Evolutionary conservation across 1,140 invertebrate genomes (phyloP), one percentile per base, ranked within the genome.

Genomic region (Drosophila gunungcola): DNA sequence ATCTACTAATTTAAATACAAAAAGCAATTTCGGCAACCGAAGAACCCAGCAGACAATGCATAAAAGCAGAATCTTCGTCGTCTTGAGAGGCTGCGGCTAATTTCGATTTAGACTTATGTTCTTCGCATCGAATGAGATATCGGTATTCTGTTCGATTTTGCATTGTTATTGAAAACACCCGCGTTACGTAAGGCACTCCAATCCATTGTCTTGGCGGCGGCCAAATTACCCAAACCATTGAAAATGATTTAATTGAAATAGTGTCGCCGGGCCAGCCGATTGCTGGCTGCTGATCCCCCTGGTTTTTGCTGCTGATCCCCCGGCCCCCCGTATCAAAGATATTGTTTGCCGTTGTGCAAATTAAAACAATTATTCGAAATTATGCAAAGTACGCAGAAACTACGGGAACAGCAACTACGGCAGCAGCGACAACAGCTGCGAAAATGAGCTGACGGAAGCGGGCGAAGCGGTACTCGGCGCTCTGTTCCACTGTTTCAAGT

Each of bases 1-100:
- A 88, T 78, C 82, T 58, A 64, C 83, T 88, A 76, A 86, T 86
- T 86, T 86, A 88, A 86, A 86, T 86, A 86, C 84, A 84, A 75
- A 77, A 69, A 43, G 56, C 65, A 76, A 84, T 79, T 84, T 79
- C 43, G 73, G 62, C 60, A 43, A 58, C 55, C 32, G 43, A 74
- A 82, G 69, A 69, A 73, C 38, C 51, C 64, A 49, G 25, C 25
- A 81, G 62, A 86, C 82, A 88, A 86, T 88, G 82, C 70, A 76
- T 43, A 77, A 57, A 62, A 51, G 51, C 64, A 81, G 61, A 82
- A 82, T 65, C 72, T 57, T 51, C 27, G 32, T 11, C 21, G 39
- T 16, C 21, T 21, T 9, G n/a, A 13, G 32, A 21, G 25, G 16
- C 53, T 64, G 72, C 62, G 79, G 58, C 60, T 63, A 64, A 83